These are phyloP conservation scores for Sarcophilus harrisii DNA, from an alignment of 2,797 vertebrate genomes.

Conservation along the genomic window DNA sequence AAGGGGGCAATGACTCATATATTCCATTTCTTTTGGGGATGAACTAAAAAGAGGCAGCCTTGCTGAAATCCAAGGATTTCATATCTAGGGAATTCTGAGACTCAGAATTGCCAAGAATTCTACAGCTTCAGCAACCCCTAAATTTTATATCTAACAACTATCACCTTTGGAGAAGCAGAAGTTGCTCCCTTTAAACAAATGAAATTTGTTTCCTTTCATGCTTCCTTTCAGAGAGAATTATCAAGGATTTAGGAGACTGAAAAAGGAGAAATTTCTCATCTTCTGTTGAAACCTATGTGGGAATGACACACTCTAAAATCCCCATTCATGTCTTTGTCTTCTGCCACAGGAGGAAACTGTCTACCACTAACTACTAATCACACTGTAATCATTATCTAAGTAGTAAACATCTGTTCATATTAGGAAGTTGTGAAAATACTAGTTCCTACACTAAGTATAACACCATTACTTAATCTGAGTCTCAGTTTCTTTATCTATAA, in stretches of 20 bases:
- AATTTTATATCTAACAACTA: neutral
- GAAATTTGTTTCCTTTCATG: neutral
- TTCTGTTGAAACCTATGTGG: neutral
- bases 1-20: neutral
- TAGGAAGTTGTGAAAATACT: neutral
- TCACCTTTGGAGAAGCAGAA: neutral
- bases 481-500: neutral
- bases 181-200: neutral
- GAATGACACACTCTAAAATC: constrained; percentile 5
- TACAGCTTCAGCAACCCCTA: neutral
- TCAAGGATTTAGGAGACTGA: neutral
- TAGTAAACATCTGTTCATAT: neutral
- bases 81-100: neutral
- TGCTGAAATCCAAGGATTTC: neutral
- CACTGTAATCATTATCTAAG: neutral
- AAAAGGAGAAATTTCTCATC: constrained; percentile 39
- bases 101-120: constrained; percentile 2
- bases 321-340: neutral
- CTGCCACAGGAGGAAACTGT: neutral
- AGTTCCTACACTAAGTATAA: neutral
- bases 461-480: neutral
- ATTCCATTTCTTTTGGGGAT: constrained; percentile 9
- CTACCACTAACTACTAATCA: neutral
- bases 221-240: constrained; percentile 11
- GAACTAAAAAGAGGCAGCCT: neutral